Evolutionary conservation across 2,888 invertebrate species (phyloP).

Genomic region (Nematopogon swammerdamellus): DNA sequence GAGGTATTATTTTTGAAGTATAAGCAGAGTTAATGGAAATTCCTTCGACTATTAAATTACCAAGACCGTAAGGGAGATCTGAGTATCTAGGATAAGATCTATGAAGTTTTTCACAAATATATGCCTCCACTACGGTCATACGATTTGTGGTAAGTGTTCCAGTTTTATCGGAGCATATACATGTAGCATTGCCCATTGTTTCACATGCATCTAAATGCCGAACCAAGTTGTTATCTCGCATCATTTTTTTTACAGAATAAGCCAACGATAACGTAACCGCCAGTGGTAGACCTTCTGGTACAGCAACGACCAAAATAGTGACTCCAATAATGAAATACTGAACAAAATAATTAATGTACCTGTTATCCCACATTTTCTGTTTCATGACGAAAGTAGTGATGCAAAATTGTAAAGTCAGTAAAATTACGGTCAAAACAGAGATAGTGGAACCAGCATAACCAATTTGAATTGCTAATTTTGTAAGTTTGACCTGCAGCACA

Average conservation of each 20-base stretch:
- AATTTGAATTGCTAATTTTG: conserved; percentile 63
- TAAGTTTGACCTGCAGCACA: conserved; percentile 63
- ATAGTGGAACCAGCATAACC: conserved; percentile 64
- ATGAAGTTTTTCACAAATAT: conserved; percentile 34
- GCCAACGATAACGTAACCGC: conserved; percentile 61
- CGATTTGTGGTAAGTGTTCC: conserved; percentile 63
- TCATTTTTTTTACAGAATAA: conserved; percentile 63
- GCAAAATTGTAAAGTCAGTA: conserved; percentile 58
- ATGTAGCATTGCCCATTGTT: conserved; percentile 63
- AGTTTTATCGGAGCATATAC: conserved; percentile 65
- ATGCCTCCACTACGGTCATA: conserved; percentile 60
- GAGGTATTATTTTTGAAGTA: conserved; percentile 48
- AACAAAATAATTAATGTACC: conserved; percentile 52
- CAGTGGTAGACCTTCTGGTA: conserved; percentile 60
- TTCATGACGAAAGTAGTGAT: conserved; percentile 50
- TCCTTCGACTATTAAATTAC: conserved; percentile 39
- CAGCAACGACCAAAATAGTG: conserved; percentile 61
- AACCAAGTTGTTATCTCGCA: conserved; percentile 61
- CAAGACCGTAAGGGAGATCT: conserved; percentile 35
- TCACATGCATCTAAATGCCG: conserved; percentile 63
- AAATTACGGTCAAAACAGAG: conserved; percentile 60
- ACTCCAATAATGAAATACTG: conserved; percentile 64
- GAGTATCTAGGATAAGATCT: conserved; percentile 37
- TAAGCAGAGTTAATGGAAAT: conserved; percentile 60
- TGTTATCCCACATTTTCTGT: conserved; percentile 24